Percentiles rank a stretch among this genome's conserved stretches.
Evolutionary conservation across 2,888 invertebrate species (phyloP).

Genomic region (Chaitophorus viminalis): DNA sequence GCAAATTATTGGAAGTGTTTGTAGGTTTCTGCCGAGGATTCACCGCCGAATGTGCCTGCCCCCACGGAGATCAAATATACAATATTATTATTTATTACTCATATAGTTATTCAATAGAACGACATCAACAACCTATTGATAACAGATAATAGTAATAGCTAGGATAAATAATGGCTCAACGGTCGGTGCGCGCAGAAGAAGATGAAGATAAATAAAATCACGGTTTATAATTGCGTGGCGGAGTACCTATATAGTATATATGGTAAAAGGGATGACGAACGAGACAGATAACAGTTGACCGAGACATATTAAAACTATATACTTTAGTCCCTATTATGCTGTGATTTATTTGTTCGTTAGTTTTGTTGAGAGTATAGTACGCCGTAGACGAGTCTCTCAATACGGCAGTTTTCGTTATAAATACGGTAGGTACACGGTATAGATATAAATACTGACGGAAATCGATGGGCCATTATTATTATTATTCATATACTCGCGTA

Average conservation of each 20-base stretch:
- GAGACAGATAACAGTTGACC: background rate
- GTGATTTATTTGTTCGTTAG: too few relatives aligned
- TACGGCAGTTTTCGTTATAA: too few relatives aligned
- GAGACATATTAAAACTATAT: too few relatives aligned
- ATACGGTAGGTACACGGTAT: too few relatives aligned
- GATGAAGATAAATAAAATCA: conserved; percentile 29
- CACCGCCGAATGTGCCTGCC: background rate
- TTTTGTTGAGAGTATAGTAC: too few relatives aligned
- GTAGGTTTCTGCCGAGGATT: conserved; percentile 11
- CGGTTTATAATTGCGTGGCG: background rate
- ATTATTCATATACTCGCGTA: too few relatives aligned
- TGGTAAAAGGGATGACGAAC: background rate
- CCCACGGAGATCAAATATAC: conserved; percentile 18
- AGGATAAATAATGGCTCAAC: conserved; percentile 13
- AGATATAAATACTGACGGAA: too few relatives aligned
- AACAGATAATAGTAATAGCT: conserved; percentile 1
- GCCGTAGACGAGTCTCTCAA: too few relatives aligned
- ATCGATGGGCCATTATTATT: too few relatives aligned
- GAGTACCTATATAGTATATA: background rate
- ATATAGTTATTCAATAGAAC: conserved; percentile 8
- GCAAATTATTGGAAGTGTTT: conserved; percentile 19
- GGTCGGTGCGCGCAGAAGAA: background rate
- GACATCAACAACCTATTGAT: background rate
- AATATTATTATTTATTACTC: conserved; percentile 34
- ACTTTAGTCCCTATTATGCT: too few relatives aligned